These are phyloP conservation scores for Merodon equestris DNA, from an alignment of 2,888 invertebrate species.

Conservation along the genomic window DNA sequence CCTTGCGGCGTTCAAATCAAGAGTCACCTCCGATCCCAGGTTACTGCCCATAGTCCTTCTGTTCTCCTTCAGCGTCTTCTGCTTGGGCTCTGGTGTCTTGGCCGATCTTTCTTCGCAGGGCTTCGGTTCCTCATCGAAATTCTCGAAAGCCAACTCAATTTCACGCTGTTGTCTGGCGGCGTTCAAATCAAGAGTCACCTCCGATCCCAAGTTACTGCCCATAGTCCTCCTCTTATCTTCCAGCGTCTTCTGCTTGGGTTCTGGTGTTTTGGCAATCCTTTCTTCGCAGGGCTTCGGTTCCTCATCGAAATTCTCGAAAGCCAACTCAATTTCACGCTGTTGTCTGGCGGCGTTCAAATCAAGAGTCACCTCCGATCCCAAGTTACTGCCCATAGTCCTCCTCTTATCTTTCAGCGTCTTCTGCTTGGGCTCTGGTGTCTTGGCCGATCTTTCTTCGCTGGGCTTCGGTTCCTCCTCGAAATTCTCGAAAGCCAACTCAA, in stretches of 20 bases:
- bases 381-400: background rate
- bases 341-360: background rate
- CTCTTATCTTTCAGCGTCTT: background rate
- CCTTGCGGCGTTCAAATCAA: background rate
- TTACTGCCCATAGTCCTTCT: background rate
- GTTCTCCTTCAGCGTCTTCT: background rate
- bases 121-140: slow-evolving; percentile 35
- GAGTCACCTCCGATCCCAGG: background rate
- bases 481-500: slow-evolving; percentile 38
- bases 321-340: slow-evolving; percentile 40
- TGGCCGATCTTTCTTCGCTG: background rate
- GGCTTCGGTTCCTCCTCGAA: slow-evolving; percentile 30
- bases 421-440: slow-evolving; percentile 5
- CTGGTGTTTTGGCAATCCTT: slow-evolving; percentile 34
- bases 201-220: slow-evolving; percentile 6
- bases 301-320: slow-evolving; percentile 50
- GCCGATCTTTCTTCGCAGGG: background rate
- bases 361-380: background rate
- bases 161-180: background rate
- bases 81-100: slow-evolving; percentile 4
- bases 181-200: slow-evolving; percentile 22
- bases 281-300: slow-evolving; percentile 18
- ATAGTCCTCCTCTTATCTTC: slow-evolving; percentile 18
- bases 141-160: slow-evolving; percentile 36
- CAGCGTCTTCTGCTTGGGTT: slow-evolving; percentile 14